phyloP scores from a whole-genome alignment of 2,888 invertebrate genomes.

The Eristalis arbustorum region DNA sequence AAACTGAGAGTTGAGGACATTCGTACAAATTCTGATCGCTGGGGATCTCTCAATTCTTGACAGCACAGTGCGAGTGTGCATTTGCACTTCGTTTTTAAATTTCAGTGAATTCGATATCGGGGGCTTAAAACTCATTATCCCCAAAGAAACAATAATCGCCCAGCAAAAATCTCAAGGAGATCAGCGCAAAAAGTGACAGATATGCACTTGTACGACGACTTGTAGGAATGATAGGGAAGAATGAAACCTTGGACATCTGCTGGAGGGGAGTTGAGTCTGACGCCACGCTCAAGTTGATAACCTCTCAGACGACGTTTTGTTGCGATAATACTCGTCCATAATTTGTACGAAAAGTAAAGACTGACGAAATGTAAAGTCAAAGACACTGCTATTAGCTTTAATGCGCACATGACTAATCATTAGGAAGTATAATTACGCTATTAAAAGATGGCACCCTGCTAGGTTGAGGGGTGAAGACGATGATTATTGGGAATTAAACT shows the following conservation, averaged over 20 bases:
- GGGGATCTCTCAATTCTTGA: too few relatives aligned
- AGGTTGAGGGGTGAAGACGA: background rate
- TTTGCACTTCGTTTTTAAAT: background rate
- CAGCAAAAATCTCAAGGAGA: background rate
- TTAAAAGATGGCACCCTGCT: background rate
- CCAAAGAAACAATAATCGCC: background rate
- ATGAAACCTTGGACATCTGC: background rate
- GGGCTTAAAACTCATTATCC: background rate
- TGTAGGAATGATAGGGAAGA: background rate
- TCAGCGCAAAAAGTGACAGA: background rate
- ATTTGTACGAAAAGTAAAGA: background rate
- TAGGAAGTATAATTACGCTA: background rate
- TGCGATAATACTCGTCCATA: background rate
- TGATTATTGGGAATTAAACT: background rate
- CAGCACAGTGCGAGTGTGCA: too few relatives aligned
- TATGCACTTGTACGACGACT: background rate
- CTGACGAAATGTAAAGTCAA: background rate
- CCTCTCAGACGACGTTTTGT: background rate
- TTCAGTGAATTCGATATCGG: background rate
- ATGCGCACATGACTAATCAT: background rate
- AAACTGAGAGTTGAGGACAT: background rate
- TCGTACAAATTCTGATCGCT: background rate
- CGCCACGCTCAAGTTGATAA: background rate
- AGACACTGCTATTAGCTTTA: background rate
- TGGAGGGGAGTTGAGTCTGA: background rate